Conservation (phyloP, 2,797 vertebrate species). For the Choloepus didactylus region DNA sequence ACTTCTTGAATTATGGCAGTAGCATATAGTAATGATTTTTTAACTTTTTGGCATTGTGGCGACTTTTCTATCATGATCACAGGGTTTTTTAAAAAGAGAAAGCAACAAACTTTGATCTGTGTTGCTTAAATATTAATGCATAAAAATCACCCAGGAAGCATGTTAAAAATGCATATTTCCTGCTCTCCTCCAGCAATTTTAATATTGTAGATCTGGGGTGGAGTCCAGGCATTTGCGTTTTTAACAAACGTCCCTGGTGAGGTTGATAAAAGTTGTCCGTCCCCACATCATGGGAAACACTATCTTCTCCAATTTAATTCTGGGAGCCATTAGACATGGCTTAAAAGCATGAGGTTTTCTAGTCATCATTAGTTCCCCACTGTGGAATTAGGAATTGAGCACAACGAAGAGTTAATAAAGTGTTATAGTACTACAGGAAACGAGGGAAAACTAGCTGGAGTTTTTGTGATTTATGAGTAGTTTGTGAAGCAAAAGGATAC, state of each 20-base stretch:
- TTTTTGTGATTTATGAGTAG: background rate
- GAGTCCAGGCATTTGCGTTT: too few relatives aligned
- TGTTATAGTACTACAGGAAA: background rate
- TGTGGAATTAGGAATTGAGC: background rate
- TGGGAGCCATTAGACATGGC: background rate
- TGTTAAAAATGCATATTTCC: background rate
- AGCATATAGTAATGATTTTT: background rate
- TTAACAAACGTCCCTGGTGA: background rate
- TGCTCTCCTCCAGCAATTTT: background rate
- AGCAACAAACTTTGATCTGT: background rate
- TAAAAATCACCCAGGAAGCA: background rate
- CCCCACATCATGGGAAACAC: background rate
- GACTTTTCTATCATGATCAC: background rate
- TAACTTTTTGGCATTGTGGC: background rate
- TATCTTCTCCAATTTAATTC: background rate
- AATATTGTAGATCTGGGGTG: background rate
- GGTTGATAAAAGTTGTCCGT: background rate
- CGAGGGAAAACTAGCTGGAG: rapidly evolving
- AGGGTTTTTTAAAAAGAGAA: background rate
- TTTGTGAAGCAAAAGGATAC: background rate
- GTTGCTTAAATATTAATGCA: background rate
- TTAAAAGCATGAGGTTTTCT: background rate
- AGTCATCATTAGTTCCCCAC: background rate
- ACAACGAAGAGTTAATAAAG: background rate
- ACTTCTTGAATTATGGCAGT: background rate